Conservation (phyloP, 2,797 vertebrate species). For the Cyprinella venusta region DNA sequence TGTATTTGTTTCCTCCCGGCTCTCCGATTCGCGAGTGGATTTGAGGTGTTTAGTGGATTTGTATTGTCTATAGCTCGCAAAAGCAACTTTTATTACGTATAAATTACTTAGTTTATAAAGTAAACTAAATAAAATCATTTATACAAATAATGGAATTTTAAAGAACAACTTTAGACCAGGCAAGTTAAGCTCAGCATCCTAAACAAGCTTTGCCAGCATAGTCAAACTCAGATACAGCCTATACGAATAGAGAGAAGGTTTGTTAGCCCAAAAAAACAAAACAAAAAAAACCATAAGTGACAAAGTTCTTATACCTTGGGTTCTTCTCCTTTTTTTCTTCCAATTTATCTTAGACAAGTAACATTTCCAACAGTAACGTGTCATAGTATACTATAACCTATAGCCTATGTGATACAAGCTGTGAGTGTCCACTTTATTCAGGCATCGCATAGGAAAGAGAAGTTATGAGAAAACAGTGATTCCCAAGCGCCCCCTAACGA, state of each 20-base stretch:
- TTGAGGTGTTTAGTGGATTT: not conserved
- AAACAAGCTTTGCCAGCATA: not conserved
- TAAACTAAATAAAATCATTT: not conserved
- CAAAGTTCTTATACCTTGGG: not conserved
- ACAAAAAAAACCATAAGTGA: not conserved
- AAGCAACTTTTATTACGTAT: not conserved
- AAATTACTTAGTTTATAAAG: not conserved
- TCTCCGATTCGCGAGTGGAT: not conserved
- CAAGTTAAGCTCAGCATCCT: slow-evolving; percentile 3
- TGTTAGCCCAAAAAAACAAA: not conserved
- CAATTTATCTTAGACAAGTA: not conserved
- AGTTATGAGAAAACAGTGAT: slow-evolving; percentile 61
- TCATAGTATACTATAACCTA: too few relatives aligned
- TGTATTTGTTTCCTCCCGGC: not conserved
- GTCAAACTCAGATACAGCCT: not conserved
- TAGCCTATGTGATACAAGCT: not conserved
- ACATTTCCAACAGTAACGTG: not conserved
- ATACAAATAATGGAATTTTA: not conserved
- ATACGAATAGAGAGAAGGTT: not conserved
- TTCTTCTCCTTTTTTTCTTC: not conserved
- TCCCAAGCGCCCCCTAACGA: slow-evolving; percentile 75
- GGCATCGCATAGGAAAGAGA: slow-evolving; percentile 19
- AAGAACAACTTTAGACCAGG: not conserved
- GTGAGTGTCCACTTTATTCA: slow-evolving; percentile 54
- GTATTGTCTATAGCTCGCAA: not conserved